Evolutionary conservation across 1,140 invertebrate species (phyloP).

Genomic region (Polypedilum vanderplanki): DNA sequence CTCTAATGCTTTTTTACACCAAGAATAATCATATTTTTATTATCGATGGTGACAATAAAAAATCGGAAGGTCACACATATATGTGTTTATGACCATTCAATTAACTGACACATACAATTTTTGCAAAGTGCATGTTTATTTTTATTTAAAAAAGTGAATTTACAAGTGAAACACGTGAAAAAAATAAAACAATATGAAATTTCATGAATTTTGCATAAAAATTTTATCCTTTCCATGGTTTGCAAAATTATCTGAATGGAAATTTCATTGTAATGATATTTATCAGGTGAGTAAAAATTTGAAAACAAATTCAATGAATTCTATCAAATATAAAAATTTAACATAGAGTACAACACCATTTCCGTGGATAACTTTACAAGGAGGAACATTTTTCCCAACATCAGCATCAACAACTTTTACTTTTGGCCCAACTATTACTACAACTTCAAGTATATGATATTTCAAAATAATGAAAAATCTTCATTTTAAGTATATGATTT

Average conservation of each 20-base stretch:
- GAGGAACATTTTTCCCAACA: slow-evolving; percentile 31
- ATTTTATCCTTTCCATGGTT: slow-evolving; percentile 42
- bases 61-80: background rate
- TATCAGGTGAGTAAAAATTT: slow-evolving; percentile 2
- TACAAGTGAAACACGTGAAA: background rate
- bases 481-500: too few relatives aligned
- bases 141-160: background rate
- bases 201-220: slow-evolving; percentile 41
- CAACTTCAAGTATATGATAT: background rate
- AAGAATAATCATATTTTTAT: too few relatives aligned
- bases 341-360: slow-evolving; percentile 33
- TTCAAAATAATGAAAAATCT: too few relatives aligned
- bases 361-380: slow-evolving; percentile 36
- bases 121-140: background rate
- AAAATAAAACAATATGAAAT: too few relatives aligned
- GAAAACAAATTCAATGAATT: background rate
- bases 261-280: slow-evolving; percentile 37
- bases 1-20: slow-evolving; percentile 22
- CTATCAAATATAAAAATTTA: background rate
- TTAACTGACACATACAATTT: background rate
- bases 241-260: slow-evolving; percentile 40
- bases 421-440: background rate
- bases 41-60: background rate
- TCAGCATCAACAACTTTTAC: slow-evolving; percentile 25
- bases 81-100: background rate